Base-by-base conservation (phyloP, 2,888 invertebrate genomes). In the Hetaerina titia region DNA sequence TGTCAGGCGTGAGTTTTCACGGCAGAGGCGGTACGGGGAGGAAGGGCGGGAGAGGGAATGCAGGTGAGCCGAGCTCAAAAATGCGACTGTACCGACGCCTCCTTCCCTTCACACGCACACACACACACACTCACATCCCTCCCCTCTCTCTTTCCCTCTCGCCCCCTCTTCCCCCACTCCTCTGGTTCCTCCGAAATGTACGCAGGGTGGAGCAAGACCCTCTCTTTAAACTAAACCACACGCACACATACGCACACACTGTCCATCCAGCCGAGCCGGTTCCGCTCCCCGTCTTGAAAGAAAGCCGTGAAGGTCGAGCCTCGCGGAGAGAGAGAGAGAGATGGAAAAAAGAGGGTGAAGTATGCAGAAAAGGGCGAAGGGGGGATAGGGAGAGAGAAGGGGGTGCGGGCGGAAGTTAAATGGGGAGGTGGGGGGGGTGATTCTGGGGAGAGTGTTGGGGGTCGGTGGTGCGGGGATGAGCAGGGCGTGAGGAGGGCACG, bases 281-380 rank as follows among this genome's bases (percentile, higher is more conserved):
- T 92, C 92, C 92, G 92, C 92, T 92, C 69, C 69, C 92, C 22
- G 92, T 92, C 92, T 90, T 56, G 92, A 57, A 69, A 56, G 92
- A 74, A 74, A 64, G 19, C 92, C 92, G 64, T 69, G 92, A 92
- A 92, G 92, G 92, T 92, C 92, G 92, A 69, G 81, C 25, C 81
- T 31, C 69, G 69, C 45, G 92, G 69, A 15, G 31, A 56, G 56
- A n/a, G n/a, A n/a, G n/a, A n/a, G n/a, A 45, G 56, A 89, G 89
- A 11, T n/a, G 56, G 89, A 19, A 81, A 22, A 22, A 81, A 22
- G 9, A 31, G 81, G 81, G 81, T 31, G 81, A 81, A 81, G 81
- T 81, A 81, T 81, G 81, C 81, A 81, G 31, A 81, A 69, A 7
- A 22, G 69, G n/a, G 69, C 69, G 69, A 69, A 69, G 17, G 69